These are phyloP conservation scores for Orthochromis malagaraziensis DNA, from an alignment of 2,113 vertebrate genomes.

Conservation along the genomic window DNA sequence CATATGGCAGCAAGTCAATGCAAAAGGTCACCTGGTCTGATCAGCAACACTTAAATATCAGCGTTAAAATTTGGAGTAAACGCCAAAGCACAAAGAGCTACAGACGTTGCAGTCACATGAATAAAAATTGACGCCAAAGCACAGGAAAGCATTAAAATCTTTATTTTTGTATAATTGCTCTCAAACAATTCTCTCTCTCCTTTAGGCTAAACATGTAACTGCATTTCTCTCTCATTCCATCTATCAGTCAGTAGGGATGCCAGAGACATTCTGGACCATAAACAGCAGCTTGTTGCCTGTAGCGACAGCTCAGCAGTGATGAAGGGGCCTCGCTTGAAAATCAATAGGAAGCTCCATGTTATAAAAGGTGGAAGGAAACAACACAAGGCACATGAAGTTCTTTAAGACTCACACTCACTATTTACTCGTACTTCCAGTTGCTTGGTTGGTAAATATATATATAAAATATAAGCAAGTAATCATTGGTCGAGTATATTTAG, in stretches of 20 bases:
- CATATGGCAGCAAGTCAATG: background rate
- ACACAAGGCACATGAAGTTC: constrained; percentile 20
- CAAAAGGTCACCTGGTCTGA: background rate
- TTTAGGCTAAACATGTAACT: background rate
- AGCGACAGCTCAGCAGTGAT: background rate
- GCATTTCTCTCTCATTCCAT: background rate
- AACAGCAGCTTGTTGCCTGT: background rate
- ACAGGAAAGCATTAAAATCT: constrained; percentile 37
- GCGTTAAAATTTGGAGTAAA: background rate
- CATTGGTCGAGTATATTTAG: constrained; percentile 18
- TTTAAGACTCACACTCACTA: background rate
- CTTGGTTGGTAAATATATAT: constrained; percentile 1
- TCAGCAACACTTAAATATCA: background rate
- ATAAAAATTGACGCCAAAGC: background rate
- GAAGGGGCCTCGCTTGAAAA: background rate
- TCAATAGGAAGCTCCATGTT: background rate
- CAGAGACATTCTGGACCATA: background rate
- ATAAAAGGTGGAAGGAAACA: background rate
- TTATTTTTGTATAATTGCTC: constrained; percentile 44
- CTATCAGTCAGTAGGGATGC: background rate
- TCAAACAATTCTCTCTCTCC: background rate
- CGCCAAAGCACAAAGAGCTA: background rate
- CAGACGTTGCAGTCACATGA: background rate
- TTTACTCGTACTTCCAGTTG: background rate
- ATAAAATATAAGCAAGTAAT: constrained; percentile 29